Percentiles rank a stretch among this genome's conserved stretches.
Conservation (phyloP, 1,140 invertebrate species). For the Scaptomyza graminum region DNA sequence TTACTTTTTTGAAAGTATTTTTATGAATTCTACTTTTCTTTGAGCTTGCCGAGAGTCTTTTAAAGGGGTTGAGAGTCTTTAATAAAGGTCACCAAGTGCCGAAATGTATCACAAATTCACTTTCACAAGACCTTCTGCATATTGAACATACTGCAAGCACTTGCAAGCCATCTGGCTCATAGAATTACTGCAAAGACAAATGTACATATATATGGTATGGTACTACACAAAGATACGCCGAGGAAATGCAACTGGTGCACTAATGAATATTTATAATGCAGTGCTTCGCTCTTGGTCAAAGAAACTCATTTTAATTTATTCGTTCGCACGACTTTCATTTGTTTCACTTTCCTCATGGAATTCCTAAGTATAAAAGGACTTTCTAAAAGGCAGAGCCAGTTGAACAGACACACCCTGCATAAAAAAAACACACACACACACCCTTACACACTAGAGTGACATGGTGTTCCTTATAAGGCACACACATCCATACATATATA, state of each 20-base stretch:
- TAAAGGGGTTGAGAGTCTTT: no score
- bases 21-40: no score
- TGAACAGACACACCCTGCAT: neutral
- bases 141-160: neutral
- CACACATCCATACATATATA: neutral
- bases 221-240: neutral
- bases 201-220: neutral
- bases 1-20: no score
- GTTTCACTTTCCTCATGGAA: constrained; percentile 68
- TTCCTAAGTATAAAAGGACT: constrained; percentile 44
- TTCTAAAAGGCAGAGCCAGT: constrained; percentile 8
- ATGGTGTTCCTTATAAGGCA: neutral
- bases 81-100: no score
- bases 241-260: constrained; percentile 52
- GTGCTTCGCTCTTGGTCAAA: constrained; percentile 39
- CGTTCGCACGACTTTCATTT: constrained; percentile 75
- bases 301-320: constrained; percentile 70
- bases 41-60: no score
- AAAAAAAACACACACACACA: neutral
- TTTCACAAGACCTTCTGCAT: neutral
- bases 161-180: neutral
- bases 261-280: constrained; percentile 73
- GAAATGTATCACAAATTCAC: no score
- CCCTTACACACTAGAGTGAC: neutral
- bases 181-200: constrained; percentile 8